Evolutionary conservation across 2,888 invertebrate species (phyloP).

Genomic region (Augochlorella aurata): DNA sequence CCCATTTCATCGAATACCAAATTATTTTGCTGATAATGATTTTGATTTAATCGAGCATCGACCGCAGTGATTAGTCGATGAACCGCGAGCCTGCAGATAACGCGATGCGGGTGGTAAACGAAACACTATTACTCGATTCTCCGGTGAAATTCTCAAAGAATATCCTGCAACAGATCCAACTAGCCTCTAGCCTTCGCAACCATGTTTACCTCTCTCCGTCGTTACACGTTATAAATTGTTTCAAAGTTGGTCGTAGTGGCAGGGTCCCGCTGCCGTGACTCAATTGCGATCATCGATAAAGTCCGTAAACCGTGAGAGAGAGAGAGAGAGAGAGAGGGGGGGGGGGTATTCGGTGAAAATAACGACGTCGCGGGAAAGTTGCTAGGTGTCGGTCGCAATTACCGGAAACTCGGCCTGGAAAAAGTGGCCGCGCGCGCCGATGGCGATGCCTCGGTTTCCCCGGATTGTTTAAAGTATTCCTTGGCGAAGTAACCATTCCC

Average conservation of each 20-base stretch:
- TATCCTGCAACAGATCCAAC: not conserved
- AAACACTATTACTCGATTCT: not conserved
- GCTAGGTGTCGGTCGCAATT: constrained; percentile 26
- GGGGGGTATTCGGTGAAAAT: constrained; percentile 24
- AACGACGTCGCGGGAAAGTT: constrained; percentile 33
- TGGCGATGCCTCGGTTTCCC: constrained; percentile 19
- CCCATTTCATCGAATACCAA: not conserved
- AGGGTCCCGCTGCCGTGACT: not conserved
- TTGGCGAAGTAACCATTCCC: constrained; percentile 56
- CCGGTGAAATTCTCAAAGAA: constrained; percentile 10
- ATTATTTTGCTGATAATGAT: constrained; percentile 25
- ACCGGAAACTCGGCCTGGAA: constrained; percentile 37
- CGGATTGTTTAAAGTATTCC: constrained; percentile 62
- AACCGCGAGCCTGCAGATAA: constrained; percentile 20
- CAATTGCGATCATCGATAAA: constrained; percentile 24
- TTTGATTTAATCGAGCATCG: constrained; percentile 17
- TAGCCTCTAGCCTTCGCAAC: not conserved
- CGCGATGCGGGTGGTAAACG: constrained; percentile 2
- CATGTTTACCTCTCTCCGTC: not conserved
- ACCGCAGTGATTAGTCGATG: constrained; percentile 11
- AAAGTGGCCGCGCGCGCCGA: constrained; percentile 23
- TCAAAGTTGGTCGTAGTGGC: constrained; percentile 1
- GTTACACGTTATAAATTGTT: constrained; percentile 1
- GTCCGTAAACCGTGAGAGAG: not conserved
- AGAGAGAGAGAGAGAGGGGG: not conserved